These are phyloP conservation scores for Drosophila nasuta DNA, from an alignment of 1,140 invertebrate species.

Conservation along the genomic window DNA sequence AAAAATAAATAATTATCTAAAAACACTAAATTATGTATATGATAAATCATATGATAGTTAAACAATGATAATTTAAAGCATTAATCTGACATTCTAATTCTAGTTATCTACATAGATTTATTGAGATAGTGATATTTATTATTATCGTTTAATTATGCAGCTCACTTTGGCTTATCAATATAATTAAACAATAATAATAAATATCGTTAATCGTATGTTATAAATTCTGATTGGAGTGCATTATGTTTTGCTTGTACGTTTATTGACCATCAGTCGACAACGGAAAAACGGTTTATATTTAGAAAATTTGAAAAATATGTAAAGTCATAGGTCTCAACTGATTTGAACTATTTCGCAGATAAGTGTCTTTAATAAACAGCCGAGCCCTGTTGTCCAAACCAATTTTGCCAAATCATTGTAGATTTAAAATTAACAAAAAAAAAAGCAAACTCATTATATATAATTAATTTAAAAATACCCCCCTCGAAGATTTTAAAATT, in stretches of 20 bases:
- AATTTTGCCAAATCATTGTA: background rate
- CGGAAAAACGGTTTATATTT: conserved; percentile 7
- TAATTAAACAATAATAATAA: too few species aligned
- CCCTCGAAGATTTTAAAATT: background rate
- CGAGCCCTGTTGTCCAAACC: background rate
- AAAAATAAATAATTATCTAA: too few species aligned
- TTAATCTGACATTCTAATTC: too few species aligned
- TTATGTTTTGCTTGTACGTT: background rate
- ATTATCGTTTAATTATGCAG: too few species aligned
- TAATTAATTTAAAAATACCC: background rate
- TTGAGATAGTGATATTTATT: too few species aligned
- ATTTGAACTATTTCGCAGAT: conserved; percentile 7
- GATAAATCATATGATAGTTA: too few species aligned
- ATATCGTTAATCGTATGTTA: background rate
- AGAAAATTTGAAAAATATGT: conserved; percentile 10
- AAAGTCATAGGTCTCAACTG: conserved; percentile 7
- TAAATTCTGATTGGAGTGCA: background rate
- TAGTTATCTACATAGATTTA: too few species aligned
- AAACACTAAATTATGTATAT: too few species aligned
- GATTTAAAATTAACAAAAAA: background rate
- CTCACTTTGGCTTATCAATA: too few species aligned
- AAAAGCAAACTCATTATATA: conserved; percentile 1
- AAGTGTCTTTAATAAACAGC: background rate
- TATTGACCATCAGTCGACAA: background rate
- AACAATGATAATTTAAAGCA: too few species aligned